Evolutionary conservation across 2,113 vertebrate genomes (phyloP).

Genomic region (Aleadryas rufinucha): DNA sequence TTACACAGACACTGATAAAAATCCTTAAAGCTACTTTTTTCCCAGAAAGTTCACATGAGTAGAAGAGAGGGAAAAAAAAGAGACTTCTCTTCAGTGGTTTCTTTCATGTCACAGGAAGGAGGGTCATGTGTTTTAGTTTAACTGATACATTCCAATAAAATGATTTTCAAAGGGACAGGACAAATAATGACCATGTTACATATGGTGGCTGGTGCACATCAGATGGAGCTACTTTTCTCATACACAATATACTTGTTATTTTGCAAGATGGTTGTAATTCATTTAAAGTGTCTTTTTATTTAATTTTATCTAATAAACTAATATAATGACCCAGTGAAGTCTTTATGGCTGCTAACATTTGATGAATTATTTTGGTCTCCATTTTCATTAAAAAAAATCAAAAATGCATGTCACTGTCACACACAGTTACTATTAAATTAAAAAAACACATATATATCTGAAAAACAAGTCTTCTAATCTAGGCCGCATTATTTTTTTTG

Average conservation of each 20-base stretch:
- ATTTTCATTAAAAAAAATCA: slow-evolving; percentile 44
- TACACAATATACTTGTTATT: slow-evolving; percentile 70
- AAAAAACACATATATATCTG: neutral
- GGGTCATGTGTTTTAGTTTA: slow-evolving; percentile 79
- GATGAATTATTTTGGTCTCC: neutral
- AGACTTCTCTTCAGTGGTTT: slow-evolving; percentile 68
- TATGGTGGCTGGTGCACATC: slow-evolving; percentile 63
- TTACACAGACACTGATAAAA: slow-evolving; percentile 63
- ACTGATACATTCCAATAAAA: slow-evolving; percentile 84
- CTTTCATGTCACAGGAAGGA: slow-evolving; percentile 74
- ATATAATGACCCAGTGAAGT: slow-evolving; percentile 63
- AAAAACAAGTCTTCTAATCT: neutral
- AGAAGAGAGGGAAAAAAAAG: neutral
- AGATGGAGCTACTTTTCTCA: slow-evolving; percentile 74
- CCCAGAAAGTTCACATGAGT: slow-evolving; percentile 64
- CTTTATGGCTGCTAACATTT: slow-evolving; percentile 59
- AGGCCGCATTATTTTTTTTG: neutral
- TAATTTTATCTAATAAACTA: slow-evolving; percentile 69
- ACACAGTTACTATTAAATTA: neutral
- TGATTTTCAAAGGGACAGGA: slow-evolving; percentile 80
- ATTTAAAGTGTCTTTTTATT: slow-evolving; percentile 59
- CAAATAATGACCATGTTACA: slow-evolving; percentile 74
- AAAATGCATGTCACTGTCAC: neutral
- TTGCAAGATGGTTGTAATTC: slow-evolving; percentile 68
- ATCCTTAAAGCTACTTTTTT: slow-evolving; percentile 59